phyloP scores from a whole-genome alignment of 2,797 vertebrate species.

The Momotus momota region DNA sequence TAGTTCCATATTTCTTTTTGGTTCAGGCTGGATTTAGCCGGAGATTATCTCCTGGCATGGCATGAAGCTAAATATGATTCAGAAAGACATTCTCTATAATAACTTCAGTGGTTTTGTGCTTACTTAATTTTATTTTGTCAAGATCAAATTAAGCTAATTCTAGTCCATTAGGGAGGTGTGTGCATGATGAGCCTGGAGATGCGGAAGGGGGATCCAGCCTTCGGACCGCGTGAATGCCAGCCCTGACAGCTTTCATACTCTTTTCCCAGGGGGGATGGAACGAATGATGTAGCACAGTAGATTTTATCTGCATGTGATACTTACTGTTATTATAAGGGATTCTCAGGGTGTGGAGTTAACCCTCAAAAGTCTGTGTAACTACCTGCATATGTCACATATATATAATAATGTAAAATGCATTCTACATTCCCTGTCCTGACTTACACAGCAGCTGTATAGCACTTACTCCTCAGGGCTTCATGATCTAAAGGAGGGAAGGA shows the following conservation, averaged over 20 bases:
- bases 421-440: not conserved
- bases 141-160: conserved; percentile 44
- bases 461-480: not conserved
- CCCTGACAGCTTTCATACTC: not conserved
- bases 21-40: not conserved
- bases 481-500: not conserved
- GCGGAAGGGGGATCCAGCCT: not conserved
- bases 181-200: not conserved
- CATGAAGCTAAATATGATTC: conserved; percentile 25
- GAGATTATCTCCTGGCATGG: conserved; percentile 28
- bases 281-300: conserved; percentile 40
- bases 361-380: not conserved
- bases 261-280: conserved; percentile 12
- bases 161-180: conserved; percentile 25
- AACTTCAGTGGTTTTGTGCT: not conserved
- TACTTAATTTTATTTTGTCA: conserved; percentile 52
- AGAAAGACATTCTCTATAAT: conserved; percentile 5
- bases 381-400: rapidly evolving
- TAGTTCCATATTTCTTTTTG: not conserved
- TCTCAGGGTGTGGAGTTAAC: conserved; percentile 64
- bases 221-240: not conserved
- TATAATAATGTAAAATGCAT: not conserved
- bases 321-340: conserved; percentile 25
- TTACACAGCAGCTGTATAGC: not conserved
- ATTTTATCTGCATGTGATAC: conserved; percentile 18